Conservation (phyloP, 2,888 invertebrate genomes). For the Drymonia ruficornis region DNA sequence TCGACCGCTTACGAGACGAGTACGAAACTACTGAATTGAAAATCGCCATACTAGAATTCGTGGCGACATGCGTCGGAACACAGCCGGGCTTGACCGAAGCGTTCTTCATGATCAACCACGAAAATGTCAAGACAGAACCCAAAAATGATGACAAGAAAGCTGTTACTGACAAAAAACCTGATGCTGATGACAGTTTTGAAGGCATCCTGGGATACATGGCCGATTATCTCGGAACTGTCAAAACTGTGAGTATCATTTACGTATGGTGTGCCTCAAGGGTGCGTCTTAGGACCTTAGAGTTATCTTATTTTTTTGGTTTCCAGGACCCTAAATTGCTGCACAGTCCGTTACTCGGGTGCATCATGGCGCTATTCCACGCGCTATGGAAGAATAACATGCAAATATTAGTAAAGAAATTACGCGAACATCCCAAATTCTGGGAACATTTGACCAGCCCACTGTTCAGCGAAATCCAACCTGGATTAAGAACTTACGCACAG, state of each 20-base stretch:
- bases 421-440: conserved; percentile 87
- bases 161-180: conserved; percentile 23
- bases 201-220: conserved; percentile 89
- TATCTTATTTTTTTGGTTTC: conserved; percentile 53
- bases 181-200: conserved; percentile 69
- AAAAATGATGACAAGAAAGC: conserved; percentile 42
- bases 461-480: conserved; percentile 82
- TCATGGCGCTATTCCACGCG: conserved; percentile 88
- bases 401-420: conserved; percentile 86
- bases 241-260: conserved; percentile 65
- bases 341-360: conserved; percentile 85
- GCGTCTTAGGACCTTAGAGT: conserved; percentile 9
- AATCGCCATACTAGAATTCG: conserved; percentile 88
- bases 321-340: conserved; percentile 85
- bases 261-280: conserved; percentile 16
- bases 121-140: conserved; percentile 53
- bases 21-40: conserved; percentile 87
- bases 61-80: conserved; percentile 88
- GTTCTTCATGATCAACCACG: conserved; percentile 87
- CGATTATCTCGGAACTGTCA: conserved; percentile 86
- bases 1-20: conserved; percentile 88
- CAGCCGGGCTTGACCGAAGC: conserved; percentile 91
- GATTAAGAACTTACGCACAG: conserved; percentile 86
- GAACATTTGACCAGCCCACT: conserved; percentile 86
- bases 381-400: conserved; percentile 89